Evolutionary conservation across 2,797 vertebrate genomes (phyloP).

Genomic region (Lerista edwardsae): DNA sequence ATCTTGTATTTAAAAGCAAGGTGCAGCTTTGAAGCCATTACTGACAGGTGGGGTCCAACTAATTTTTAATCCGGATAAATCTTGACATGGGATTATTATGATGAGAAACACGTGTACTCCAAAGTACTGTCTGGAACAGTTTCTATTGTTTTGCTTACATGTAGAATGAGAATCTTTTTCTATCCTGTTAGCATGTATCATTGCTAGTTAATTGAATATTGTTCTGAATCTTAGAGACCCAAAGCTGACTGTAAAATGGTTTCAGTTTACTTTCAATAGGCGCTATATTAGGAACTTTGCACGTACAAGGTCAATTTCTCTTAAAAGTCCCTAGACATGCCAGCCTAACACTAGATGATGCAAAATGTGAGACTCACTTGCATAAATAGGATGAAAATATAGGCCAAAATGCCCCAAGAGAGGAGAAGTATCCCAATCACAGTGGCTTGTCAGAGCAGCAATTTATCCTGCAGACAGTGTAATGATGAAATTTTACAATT

Average conservation of each 20-base stretch:
- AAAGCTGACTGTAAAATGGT: slow-evolving; percentile 62
- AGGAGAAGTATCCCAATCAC: slow-evolving; percentile 49
- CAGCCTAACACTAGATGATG: slow-evolving; percentile 41
- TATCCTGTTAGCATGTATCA: background rate
- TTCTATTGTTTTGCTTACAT: background rate
- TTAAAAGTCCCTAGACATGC: slow-evolving; percentile 32
- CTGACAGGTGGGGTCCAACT: background rate
- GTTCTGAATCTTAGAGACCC: slow-evolving; percentile 57
- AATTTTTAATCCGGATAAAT: background rate
- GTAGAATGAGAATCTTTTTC: background rate
- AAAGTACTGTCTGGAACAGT: background rate
- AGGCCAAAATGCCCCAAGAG: slow-evolving; percentile 60
- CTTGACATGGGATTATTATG: background rate
- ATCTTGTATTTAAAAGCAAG: background rate
- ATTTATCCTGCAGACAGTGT: slow-evolving; percentile 63
- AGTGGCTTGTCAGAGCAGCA: slow-evolving; percentile 56
- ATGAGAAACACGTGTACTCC: background rate
- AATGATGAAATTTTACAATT: slow-evolving; percentile 69
- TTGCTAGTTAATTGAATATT: slow-evolving; percentile 31
- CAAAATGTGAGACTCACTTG: slow-evolving; percentile 45
- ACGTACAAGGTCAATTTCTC: slow-evolving; percentile 41
- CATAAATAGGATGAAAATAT: slow-evolving; percentile 37
- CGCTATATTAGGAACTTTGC: slow-evolving; percentile 53
- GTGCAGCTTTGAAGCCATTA: background rate
- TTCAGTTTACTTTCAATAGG: slow-evolving; percentile 51